Percentiles rank a stretch among this genome's conserved stretches.
These are phyloP conservation scores for Sciurus niger DNA, from an alignment of 2,113 vertebrate species.

Conservation along the genomic window DNA sequence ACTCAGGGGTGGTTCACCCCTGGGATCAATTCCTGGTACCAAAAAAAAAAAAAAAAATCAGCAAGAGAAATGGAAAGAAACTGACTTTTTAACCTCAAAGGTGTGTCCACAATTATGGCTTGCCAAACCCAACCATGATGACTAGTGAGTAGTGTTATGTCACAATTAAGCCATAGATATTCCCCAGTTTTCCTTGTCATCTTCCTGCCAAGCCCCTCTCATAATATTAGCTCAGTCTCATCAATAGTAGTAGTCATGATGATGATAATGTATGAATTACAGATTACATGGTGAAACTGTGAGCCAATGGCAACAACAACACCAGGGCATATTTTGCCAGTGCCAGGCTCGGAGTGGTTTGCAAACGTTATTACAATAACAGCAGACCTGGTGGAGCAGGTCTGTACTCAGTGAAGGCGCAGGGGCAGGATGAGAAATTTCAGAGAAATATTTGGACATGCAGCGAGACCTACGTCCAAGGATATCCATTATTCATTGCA, in stretches of 20 bases:
- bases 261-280: not conserved
- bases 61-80: not conserved
- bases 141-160: not conserved
- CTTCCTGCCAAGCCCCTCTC: not conserved
- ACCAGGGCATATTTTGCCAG: not conserved
- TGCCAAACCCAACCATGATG: not conserved
- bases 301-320: not conserved
- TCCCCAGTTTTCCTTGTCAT: not conserved
- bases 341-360: rapidly evolving
- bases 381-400: no score
- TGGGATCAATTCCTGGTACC: no score
- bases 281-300: not conserved
- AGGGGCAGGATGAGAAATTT: not conserved
- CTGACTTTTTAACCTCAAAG: not conserved
- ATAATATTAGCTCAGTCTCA: not conserved
- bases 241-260: not conserved
- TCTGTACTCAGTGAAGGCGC: not conserved
- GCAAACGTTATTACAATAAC: not conserved
- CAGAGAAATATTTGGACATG: not conserved
- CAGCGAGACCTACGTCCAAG: not conserved
- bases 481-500: not conserved
- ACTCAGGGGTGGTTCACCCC: no score
- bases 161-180: not conserved
- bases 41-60: no score
- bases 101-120: not conserved